Evolutionary conservation across 2,888 invertebrate genomes (phyloP), one percentile per base, ranked within the genome.

Genomic region (Ophion ellenae): DNA sequence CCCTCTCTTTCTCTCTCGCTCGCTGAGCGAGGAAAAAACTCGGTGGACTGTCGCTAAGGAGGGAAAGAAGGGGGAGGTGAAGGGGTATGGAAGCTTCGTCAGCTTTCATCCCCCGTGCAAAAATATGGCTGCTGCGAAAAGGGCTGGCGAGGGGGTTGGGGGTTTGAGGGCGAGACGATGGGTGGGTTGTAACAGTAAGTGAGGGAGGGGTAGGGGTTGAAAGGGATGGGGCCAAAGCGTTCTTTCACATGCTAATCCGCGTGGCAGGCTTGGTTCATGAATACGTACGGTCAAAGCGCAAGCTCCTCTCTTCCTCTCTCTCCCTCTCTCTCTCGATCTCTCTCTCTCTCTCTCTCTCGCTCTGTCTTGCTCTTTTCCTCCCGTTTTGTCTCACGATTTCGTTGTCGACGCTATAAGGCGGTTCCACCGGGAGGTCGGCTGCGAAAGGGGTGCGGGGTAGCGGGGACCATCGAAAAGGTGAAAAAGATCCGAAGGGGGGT

Each of bases 211-310:
- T 86, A 88, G 88, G 90, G 59, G 53, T 53, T 2, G 10, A 90
- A 90, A 91, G 90, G 90, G 89, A 90, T 88, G 91, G 83, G 69
- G 89, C 91, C 91, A 91, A 92, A 92, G 92, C 92, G 92, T 92
- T 93, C 93, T 93, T 93, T 93, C 93, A 93, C 93, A 93, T 93
- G 93, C 92, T 93, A 93, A 93, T 93, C 91, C 91, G 89, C 87
- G 90, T 90, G 90, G 89, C 90, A 89, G 90, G 89, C 92, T 91
- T 89, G 90, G 91, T 91, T 92, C 92, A 92, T 92, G 93, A 93
- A 93, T 93, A 92, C 91, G 91, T 93, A 92, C 90, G 93, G 92
- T 92, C 93, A 93, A 93, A 92, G 93, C 91, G 87, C 90, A 86
- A 86, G 67, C 67, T 63, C 10, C 71, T 59, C 47, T 47, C 64